Evolutionary conservation across 2,888 invertebrate species (phyloP).

Genomic region (Dicycla oo): DNA sequence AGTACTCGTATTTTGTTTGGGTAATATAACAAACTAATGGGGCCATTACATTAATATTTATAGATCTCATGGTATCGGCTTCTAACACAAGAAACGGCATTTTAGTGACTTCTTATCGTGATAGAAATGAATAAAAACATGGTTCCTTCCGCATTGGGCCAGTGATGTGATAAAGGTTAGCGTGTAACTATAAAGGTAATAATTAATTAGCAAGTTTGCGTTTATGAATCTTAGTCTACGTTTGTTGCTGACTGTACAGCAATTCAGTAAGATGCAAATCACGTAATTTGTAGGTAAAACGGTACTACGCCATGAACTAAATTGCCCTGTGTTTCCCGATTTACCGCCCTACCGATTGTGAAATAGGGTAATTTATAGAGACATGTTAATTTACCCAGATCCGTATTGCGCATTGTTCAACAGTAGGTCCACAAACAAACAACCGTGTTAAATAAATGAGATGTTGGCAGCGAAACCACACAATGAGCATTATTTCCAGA

Average conservation of each 20-base stretch:
- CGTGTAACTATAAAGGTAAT: neutral
- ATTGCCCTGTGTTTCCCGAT: constrained; percentile 51
- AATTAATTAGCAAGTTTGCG: neutral
- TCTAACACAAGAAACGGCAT: neutral
- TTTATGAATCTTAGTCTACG: neutral
- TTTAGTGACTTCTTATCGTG: too few species aligned
- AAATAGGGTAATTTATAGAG: constrained; percentile 47
- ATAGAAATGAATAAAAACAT: neutral
- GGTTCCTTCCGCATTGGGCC: neutral
- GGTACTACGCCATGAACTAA: constrained; percentile 25
- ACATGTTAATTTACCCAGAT: constrained; percentile 43
- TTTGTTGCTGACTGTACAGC: neutral
- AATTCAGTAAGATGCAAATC: constrained; percentile 45
- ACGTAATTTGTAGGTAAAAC: constrained; percentile 42
- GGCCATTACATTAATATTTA: constrained; percentile 42
- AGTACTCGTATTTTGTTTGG: constrained; percentile 39
- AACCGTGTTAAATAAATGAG: constrained; percentile 46
- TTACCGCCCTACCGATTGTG: constrained; percentile 47
- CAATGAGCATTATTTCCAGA: constrained; percentile 49
- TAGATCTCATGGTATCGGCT: constrained; percentile 12
- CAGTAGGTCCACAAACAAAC: constrained; percentile 25
- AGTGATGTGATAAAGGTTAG: neutral
- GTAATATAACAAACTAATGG: constrained; percentile 44
- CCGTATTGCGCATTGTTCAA: constrained; percentile 42
- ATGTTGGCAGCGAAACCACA: constrained; percentile 42